Evolutionary conservation across 1,140 invertebrate species (phyloP).

Genomic region (Thrips palmi): DNA sequence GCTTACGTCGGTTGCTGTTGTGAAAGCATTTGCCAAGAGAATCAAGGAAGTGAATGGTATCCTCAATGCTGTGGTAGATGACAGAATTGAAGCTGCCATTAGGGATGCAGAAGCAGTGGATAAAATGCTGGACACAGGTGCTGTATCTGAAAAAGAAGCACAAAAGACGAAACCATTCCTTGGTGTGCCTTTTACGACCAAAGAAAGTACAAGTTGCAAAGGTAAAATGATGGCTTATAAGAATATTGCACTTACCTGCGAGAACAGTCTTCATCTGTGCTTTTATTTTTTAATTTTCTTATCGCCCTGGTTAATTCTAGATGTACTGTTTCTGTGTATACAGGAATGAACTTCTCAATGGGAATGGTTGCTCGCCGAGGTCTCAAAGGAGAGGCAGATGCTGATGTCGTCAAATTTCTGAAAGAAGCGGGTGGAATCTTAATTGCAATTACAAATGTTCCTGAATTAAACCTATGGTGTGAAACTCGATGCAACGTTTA

Average conservation of each 20-base stretch:
- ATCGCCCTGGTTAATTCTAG: not conserved
- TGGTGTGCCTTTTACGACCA: constrained; percentile 70
- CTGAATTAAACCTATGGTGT: constrained; percentile 71
- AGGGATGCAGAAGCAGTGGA: constrained; percentile 57
- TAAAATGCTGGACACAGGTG: constrained; percentile 33
- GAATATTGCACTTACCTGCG: not conserved
- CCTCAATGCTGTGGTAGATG: constrained; percentile 66
- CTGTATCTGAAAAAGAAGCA: constrained; percentile 32
- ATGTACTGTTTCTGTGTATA: constrained; percentile 6
- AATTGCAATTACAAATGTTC: constrained; percentile 80
- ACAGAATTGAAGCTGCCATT: constrained; percentile 54
- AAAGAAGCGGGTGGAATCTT: constrained; percentile 72
- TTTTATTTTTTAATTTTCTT: constrained; percentile 3
- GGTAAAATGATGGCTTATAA: constrained; percentile 21
- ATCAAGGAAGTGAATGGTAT: constrained; percentile 61
- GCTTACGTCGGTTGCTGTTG: constrained; percentile 46
- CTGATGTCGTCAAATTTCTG: constrained; percentile 51
- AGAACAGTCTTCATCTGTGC: not conserved
- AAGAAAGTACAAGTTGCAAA: constrained; percentile 38
- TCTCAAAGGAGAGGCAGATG: constrained; percentile 44
- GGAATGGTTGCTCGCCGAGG: constrained; percentile 35
- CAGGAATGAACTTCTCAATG: constrained; percentile 44
- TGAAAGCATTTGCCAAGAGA: constrained; percentile 52
- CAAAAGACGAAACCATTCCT: constrained; percentile 40
- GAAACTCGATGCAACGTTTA: constrained; percentile 82